A percentile compares a stretch with the other conserved stretches of the same genome.
These are phyloP conservation scores for Caracal caracal DNA, from an alignment of 2,113 vertebrate species.

Conservation along the genomic window DNA sequence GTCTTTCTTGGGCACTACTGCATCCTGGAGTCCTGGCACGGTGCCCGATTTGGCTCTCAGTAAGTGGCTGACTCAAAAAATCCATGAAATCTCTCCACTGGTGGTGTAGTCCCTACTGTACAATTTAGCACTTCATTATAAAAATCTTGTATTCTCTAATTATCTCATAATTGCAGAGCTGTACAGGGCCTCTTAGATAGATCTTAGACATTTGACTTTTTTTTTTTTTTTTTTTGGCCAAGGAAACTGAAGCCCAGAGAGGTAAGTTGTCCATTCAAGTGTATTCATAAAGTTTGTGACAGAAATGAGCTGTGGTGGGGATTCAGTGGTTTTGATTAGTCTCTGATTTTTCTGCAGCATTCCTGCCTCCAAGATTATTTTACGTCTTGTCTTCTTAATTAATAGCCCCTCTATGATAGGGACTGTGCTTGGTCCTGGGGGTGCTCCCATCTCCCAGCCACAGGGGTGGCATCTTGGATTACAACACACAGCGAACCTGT, in stretches of 20 bases:
- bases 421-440: background rate
- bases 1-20: background rate
- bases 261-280: background rate
- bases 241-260: conserved; percentile 11
- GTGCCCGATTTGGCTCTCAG: background rate
- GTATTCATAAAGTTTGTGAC: background rate
- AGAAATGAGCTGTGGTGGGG: background rate
- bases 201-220: background rate
- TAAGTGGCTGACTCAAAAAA: background rate
- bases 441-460: no score
- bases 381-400: background rate
- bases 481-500: background rate
- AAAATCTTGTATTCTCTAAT: conserved; percentile 4
- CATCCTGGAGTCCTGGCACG: rapidly evolving
- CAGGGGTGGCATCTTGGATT: background rate
- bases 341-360: background rate
- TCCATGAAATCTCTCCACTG: background rate
- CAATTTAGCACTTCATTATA: conserved; percentile 31
- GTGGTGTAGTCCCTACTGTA: background rate
- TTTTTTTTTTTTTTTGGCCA: background rate
- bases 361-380: background rate
- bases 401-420: background rate
- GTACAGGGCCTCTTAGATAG: background rate
- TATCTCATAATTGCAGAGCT: conserved; percentile 1
- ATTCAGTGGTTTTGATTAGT: background rate